Conservation (phyloP, 2,113 vertebrate genomes). For the Actenoides hombroni region DNA sequence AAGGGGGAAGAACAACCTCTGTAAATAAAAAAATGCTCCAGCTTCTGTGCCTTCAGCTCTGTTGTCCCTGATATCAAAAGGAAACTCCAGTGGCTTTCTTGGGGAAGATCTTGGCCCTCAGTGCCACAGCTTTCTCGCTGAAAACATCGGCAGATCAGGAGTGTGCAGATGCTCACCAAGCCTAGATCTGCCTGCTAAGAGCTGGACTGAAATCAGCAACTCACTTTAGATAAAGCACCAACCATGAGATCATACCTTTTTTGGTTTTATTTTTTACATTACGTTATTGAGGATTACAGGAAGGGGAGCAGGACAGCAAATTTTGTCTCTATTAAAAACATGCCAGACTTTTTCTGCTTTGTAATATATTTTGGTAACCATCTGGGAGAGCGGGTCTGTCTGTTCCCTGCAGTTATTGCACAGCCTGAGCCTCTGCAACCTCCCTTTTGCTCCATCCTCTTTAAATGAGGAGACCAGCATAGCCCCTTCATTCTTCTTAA, state of each 20-base stretch:
- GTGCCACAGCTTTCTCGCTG: neutral
- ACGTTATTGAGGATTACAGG: neutral
- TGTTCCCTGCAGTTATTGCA: neutral
- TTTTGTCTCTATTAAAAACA: constrained; percentile 31
- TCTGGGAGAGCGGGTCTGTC: neutral
- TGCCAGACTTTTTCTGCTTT: neutral
- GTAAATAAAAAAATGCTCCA: neutral
- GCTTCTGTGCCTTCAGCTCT: neutral
- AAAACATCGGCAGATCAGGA: neutral
- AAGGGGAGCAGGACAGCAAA: neutral
- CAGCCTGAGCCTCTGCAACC: neutral
- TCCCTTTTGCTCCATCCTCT: neutral
- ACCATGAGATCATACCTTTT: constrained; percentile 1
- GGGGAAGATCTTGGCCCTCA: neutral
- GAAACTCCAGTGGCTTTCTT: neutral
- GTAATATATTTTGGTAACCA: neutral
- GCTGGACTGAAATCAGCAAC: neutral
- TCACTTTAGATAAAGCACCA: constrained; percentile 9
- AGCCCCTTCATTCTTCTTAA: neutral
- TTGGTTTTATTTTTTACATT: neutral
- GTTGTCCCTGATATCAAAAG: neutral
- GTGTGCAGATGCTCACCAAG: neutral
- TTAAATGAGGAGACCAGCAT: neutral
- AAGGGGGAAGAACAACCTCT: neutral
- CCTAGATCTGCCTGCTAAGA: neutral